phyloP scores from a whole-genome alignment of 1,140 invertebrate genomes.

The Ceratina japonica region DNA sequence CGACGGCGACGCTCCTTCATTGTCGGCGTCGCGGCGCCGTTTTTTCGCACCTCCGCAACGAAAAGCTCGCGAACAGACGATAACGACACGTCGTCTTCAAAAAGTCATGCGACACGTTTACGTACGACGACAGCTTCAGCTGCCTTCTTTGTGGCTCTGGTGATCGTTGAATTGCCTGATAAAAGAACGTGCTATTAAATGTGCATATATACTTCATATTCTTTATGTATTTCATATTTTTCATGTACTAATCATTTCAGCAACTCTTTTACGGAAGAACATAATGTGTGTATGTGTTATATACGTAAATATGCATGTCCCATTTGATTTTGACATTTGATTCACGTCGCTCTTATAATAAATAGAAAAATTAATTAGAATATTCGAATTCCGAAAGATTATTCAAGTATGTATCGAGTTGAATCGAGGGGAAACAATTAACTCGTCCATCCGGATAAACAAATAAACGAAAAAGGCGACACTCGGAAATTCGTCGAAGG shows the following conservation, averaged over 20 bases:
- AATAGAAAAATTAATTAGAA: no score
- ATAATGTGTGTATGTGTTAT: no score
- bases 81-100: background rate
- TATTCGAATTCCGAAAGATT: no score
- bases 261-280: no score
- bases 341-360: no score
- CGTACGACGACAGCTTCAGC: background rate
- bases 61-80: background rate
- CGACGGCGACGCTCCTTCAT: slow-evolving; percentile 7
- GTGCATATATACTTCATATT: no score
- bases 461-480: slow-evolving; percentile 10
- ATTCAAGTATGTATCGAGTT: no score
- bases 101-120: background rate
- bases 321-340: no score
- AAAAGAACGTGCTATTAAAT: no score
- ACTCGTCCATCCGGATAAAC: slow-evolving; percentile 18
- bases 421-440: slow-evolving; percentile 2
- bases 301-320: no score
- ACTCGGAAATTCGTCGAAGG: background rate
- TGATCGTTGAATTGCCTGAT: background rate
- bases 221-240: no score
- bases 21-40: background rate
- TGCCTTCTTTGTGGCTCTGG: slow-evolving; percentile 8
- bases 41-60: background rate
- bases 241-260: no score